These are phyloP conservation scores for Trichonephila clavipes DNA, from an alignment of 1,140 invertebrate genomes.

Conservation along the genomic window DNA sequence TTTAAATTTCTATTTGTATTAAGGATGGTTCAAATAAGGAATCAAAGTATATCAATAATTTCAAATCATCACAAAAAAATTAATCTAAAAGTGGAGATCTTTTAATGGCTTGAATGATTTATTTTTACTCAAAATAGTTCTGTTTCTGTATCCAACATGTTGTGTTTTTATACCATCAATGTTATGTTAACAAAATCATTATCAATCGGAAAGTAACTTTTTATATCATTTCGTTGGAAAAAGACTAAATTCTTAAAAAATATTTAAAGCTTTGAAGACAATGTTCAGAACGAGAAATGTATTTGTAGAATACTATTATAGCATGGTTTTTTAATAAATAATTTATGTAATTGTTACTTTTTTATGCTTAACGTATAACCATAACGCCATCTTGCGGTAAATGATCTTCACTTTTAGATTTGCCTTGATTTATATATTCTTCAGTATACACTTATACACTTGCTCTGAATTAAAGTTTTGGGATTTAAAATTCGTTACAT, in stretches of 20 bases:
- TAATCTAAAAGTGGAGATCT: background rate
- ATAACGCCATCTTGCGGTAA: background rate
- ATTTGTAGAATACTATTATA: no score
- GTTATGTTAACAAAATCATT: no score
- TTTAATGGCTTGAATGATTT: background rate
- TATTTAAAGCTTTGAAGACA: no score
- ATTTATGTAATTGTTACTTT: no score
- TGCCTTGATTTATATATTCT: background rate
- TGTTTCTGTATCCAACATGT: no score
- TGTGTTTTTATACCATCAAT: no score
- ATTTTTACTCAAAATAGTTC: background rate
- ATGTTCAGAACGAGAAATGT: no score
- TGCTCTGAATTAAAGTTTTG: background rate
- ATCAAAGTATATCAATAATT: conserved; percentile 45
- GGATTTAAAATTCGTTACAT: background rate
- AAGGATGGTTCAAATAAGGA: conserved; percentile 29
- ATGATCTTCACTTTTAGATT: conserved; percentile 1
- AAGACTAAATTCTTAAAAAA: no score
- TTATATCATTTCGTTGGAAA: no score
- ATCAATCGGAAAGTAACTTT: no score
- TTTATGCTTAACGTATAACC: no score
- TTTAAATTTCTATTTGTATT: conserved; percentile 16
- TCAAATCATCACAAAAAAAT: background rate
- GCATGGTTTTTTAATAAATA: no score
- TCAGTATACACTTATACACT: background rate